Evolutionary conservation across 2,797 vertebrate species (phyloP).

Genomic region (Enteromius fasciolatus): DNA sequence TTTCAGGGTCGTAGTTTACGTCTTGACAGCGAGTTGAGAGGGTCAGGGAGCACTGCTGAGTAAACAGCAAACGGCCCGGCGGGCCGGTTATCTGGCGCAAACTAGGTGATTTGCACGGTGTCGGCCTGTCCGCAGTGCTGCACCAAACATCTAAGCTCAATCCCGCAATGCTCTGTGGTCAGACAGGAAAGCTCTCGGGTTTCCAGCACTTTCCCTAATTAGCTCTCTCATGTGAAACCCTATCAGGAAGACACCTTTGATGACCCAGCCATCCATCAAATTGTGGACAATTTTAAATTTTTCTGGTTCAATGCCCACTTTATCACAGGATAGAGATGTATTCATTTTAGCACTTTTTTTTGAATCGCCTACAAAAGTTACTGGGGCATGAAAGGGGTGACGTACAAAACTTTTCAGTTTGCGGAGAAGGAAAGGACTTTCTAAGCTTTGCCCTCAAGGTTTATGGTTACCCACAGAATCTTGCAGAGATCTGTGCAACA

Average conservation of each 20-base stretch:
- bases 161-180: conserved; percentile 61
- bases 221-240: conserved; percentile 62
- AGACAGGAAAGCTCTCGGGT: conserved; percentile 63
- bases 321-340: conserved; percentile 33
- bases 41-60: conserved; percentile 54
- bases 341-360: conserved; percentile 59
- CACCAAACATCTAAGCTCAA: conserved; percentile 55
- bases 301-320: conserved; percentile 58
- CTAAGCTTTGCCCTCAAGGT: conserved; percentile 37
- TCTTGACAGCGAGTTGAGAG: conserved; percentile 54
- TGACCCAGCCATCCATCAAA: conserved; percentile 61
- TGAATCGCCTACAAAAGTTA: conserved; percentile 12
- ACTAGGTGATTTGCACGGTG: conserved; percentile 63
- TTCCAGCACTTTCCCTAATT: conserved; percentile 71
- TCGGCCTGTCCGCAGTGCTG: conserved; percentile 54
- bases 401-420: conserved; percentile 41
- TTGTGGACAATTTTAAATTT: conserved; percentile 56
- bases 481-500: conserved; percentile 46
- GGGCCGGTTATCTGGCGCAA: conserved; percentile 56
- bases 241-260: conserved; percentile 59
- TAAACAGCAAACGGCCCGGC: conserved; percentile 58
- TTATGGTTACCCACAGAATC: conserved; percentile 56
- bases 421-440: conserved; percentile 52
- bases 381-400: conserved; percentile 40
- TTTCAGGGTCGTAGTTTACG: conserved; percentile 58